phyloP scores from a whole-genome alignment of 1,140 invertebrate genomes.

The Procambarus virginalis region DNA sequence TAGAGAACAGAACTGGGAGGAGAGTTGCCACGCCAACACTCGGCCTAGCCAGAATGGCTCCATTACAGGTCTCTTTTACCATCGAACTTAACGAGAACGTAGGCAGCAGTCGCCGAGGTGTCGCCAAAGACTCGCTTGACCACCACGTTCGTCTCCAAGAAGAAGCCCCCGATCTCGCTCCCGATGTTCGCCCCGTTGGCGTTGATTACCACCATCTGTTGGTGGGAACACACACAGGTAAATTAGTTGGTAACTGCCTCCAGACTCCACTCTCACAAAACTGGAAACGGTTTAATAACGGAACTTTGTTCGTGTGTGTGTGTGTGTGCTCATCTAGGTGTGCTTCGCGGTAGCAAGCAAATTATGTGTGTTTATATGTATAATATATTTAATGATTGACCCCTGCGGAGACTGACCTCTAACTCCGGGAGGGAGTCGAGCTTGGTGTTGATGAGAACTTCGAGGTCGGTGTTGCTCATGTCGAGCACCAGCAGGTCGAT shows the following conservation, averaged over 20 bases:
- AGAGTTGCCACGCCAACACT: too few species aligned
- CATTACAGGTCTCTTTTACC: slow-evolving; percentile 24
- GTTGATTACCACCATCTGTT: slow-evolving; percentile 64
- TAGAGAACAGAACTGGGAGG: too few species aligned
- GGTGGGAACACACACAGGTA: too few species aligned
- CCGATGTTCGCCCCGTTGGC: slow-evolving; percentile 44
- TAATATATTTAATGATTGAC: too few species aligned
- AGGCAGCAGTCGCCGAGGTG: background rate
- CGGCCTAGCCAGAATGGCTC: too few species aligned
- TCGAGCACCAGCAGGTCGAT: slow-evolving; percentile 63
- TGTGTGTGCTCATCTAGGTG: too few species aligned
- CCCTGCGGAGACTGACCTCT: slow-evolving; percentile 36
- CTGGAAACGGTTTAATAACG: too few species aligned
- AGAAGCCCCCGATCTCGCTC: slow-evolving; percentile 46
- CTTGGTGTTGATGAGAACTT: slow-evolving; percentile 66
- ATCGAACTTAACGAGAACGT: slow-evolving; percentile 63
- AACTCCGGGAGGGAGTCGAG: slow-evolving; percentile 60
- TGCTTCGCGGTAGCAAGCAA: too few species aligned
- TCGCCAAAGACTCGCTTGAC: slow-evolving; percentile 45
- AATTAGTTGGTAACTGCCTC: too few species aligned
- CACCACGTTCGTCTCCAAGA: slow-evolving; percentile 61
- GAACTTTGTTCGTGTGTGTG: too few species aligned
- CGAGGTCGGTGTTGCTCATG: slow-evolving; percentile 65
- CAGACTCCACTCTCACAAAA: too few species aligned
- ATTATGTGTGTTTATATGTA: too few species aligned